Evolutionary conservation across 2,113 vertebrate species (phyloP).

Genomic region (Poeciliopsis occidentalis): DNA sequence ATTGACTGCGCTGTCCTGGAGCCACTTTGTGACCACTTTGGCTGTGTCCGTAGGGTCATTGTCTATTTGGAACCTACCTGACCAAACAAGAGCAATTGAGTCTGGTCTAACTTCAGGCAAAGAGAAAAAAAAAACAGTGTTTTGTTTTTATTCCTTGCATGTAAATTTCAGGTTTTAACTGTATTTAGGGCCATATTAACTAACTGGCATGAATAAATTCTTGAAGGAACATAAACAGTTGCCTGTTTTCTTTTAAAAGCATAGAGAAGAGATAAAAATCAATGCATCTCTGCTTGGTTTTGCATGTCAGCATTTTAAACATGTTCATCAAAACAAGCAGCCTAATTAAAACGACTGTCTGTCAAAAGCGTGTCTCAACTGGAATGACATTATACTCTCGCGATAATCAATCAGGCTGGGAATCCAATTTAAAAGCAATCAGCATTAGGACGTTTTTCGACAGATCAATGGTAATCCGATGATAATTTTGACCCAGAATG

Average conservation of each 20-base stretch:
- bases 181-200: slow-evolving; percentile 1
- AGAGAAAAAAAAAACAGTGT: too few relatives aligned
- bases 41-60: too few relatives aligned
- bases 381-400: slow-evolving; percentile 66
- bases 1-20: too few relatives aligned
- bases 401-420: slow-evolving; percentile 73
- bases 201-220: not conserved
- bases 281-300: slow-evolving; percentile 19
- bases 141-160: too few relatives aligned
- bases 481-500: slow-evolving; percentile 76
- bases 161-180: not conserved
- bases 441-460: slow-evolving; percentile 65
- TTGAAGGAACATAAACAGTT: slow-evolving; percentile 2
- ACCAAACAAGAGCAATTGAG: too few relatives aligned
- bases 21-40: too few relatives aligned
- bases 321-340: slow-evolving; percentile 57
- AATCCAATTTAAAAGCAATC: slow-evolving; percentile 83
- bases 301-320: slow-evolving; percentile 35
- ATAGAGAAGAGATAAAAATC: slow-evolving; percentile 31
- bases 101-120: too few relatives aligned
- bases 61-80: too few relatives aligned
- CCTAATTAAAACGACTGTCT: slow-evolving; percentile 75
- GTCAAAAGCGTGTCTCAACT: slow-evolving; percentile 56
- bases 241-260: slow-evolving; percentile 23
- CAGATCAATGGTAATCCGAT: slow-evolving; percentile 80